Evolutionary conservation across 2,888 invertebrate species (phyloP).

Genomic region (Thera obeliscata): DNA sequence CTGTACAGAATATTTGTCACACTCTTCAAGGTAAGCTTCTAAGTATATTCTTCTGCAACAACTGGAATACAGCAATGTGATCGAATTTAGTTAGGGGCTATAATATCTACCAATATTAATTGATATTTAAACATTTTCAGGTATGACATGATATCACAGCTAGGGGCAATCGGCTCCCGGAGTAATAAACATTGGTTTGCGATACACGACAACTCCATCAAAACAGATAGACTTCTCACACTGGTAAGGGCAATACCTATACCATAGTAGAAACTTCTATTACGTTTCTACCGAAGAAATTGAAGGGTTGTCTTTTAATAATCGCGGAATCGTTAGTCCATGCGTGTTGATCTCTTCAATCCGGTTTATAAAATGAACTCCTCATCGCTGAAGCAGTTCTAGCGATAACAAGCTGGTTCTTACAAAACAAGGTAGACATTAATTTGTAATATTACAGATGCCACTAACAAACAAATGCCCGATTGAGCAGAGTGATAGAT

Average conservation of each 20-base stretch:
- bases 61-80: background rate
- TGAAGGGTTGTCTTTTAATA: too few relatives aligned
- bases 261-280: too few relatives aligned
- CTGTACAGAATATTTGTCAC: conserved; percentile 75
- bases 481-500: conserved; percentile 87
- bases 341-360: too few relatives aligned
- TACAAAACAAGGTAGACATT: background rate
- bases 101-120: background rate
- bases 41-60: background rate
- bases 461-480: conserved; percentile 87
- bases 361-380: too few relatives aligned
- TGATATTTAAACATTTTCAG: conserved; percentile 59
- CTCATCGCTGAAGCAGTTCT: too few relatives aligned
- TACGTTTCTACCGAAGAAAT: too few relatives aligned
- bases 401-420: too few relatives aligned
- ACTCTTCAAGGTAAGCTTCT: conserved; percentile 65
- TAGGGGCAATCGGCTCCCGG: conserved; percentile 93
- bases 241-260: conserved; percentile 70
- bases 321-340: too few relatives aligned
- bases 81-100: too few relatives aligned
- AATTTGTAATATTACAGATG: conserved; percentile 58
- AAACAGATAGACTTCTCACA: conserved; percentile 90
- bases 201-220: conserved; percentile 91
- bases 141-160: conserved; percentile 91
- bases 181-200: conserved; percentile 96